Percentiles rank a stretch among this genome's conserved stretches.
These are phyloP conservation scores for Gobio occitaniae DNA, from an alignment of 2,797 vertebrate genomes.

Conservation along the genomic window DNA sequence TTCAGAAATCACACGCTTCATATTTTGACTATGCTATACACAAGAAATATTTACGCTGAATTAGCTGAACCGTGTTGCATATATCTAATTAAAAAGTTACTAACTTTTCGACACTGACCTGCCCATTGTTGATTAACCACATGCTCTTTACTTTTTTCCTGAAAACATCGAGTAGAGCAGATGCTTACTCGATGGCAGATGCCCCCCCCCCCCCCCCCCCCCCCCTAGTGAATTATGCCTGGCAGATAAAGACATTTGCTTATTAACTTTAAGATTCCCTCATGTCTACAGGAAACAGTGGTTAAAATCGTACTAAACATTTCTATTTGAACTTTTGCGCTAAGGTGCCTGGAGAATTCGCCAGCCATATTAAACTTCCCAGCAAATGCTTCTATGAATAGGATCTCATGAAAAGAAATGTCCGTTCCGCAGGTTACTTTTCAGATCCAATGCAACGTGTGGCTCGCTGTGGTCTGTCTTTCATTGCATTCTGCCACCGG, in stretches of 20 bases:
- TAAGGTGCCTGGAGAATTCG: not conserved
- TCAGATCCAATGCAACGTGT: not conserved
- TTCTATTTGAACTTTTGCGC: not conserved
- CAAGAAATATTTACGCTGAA: not conserved
- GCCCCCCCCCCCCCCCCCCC: too few species aligned
- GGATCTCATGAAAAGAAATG: not conserved
- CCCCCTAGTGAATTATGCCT: not conserved
- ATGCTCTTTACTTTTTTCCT: not conserved
- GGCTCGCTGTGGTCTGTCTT: constrained; percentile 18
- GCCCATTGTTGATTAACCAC: constrained; percentile 2
- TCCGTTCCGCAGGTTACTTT: not conserved
- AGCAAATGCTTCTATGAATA: not conserved
- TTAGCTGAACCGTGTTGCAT: not conserved
- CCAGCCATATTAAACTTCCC: not conserved
- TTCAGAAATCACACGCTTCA: not conserved
- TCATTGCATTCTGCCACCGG: constrained; percentile 37
- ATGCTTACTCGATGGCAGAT: too few species aligned
- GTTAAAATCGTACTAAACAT: not conserved
- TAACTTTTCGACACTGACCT: not conserved
- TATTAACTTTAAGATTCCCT: constrained; percentile 12
- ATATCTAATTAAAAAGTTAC: not conserved
- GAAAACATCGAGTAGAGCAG: not conserved
- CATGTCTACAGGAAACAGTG: not conserved
- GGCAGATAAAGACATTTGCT: constrained; percentile 1
- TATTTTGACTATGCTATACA: not conserved